phyloP scores from a whole-genome alignment of 2,113 vertebrate species.

The Phalacrocorax aristotelis region DNA sequence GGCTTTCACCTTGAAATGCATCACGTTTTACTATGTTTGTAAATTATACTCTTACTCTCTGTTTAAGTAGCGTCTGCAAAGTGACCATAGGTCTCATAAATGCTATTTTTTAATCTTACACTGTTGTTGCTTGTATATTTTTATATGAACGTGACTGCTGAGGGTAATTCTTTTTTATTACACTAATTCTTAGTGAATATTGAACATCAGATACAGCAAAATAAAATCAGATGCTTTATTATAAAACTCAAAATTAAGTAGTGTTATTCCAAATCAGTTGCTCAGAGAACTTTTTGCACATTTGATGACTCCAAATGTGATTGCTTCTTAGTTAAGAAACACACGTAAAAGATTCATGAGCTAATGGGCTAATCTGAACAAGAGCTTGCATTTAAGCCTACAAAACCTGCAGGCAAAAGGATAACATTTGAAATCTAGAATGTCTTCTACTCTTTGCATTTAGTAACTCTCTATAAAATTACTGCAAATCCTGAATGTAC shows the following conservation, averaged over 20 bases:
- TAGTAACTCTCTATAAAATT: background rate
- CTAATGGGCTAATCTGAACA: no score
- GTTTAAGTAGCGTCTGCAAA: fast-evolving
- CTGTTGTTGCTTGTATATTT: fast-evolving
- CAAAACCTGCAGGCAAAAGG: background rate
- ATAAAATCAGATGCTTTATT: background rate
- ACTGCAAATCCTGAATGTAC: fast-evolving
- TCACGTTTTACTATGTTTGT: no score
- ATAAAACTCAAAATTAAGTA: background rate
- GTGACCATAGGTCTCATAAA: background rate
- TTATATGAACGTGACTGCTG: background rate
- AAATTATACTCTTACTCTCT: fast-evolving
- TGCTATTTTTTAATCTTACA: fast-evolving
- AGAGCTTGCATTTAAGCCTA: background rate
- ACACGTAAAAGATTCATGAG: background rate
- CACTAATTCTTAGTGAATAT: fast-evolving
- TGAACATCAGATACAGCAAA: no score
- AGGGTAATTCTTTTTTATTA: background rate
- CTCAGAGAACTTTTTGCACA: background rate
- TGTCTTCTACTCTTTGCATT: background rate
- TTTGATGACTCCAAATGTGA: background rate
- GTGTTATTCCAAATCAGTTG: background rate
- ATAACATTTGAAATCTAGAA: background rate
- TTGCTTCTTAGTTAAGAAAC: background rate
- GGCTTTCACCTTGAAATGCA: background rate